These are phyloP conservation scores for Larimichthys polyactis DNA, from an alignment of 2,113 vertebrate species.

Conservation along the genomic window DNA sequence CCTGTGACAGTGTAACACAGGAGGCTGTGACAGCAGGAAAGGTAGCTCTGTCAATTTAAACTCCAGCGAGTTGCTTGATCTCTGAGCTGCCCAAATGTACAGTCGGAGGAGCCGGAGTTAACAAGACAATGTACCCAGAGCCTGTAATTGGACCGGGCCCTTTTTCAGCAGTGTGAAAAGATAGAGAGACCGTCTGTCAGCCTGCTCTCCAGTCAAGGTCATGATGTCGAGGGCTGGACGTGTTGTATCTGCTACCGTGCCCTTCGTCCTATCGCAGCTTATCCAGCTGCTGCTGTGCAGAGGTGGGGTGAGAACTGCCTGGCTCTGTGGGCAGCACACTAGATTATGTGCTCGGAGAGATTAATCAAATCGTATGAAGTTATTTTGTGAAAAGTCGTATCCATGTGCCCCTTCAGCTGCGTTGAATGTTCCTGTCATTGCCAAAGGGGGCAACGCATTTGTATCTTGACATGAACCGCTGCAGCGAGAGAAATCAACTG, in stretches of 20 bases:
- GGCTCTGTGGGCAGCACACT: slow-evolving; percentile 45
- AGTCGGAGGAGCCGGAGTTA: slow-evolving; percentile 63
- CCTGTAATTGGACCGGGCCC: slow-evolving; percentile 72
- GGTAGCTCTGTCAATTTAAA: slow-evolving; percentile 76
- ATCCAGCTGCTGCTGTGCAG: slow-evolving; percentile 69
- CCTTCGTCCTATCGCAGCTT: slow-evolving; percentile 61
- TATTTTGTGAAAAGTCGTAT: slow-evolving; percentile 45
- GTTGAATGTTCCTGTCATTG: slow-evolving; percentile 31
- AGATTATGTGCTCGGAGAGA: slow-evolving; percentile 74
- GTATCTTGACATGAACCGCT: slow-evolving; percentile 28
- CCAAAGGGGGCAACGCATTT: slow-evolving; percentile 27
- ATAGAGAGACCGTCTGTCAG: slow-evolving; percentile 62
- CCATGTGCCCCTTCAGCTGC: slow-evolving; percentile 15
- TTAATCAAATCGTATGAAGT: slow-evolving; percentile 73
- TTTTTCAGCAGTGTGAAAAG: slow-evolving; percentile 45
- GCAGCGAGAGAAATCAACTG: slow-evolving; percentile 47
- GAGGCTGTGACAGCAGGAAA: slow-evolving; percentile 72
- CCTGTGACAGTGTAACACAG: slow-evolving; percentile 61
- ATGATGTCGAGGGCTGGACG: slow-evolving; percentile 45
- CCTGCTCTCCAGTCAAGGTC: slow-evolving; percentile 68
- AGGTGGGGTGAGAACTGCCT: slow-evolving; percentile 41
- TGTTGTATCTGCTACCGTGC: slow-evolving; percentile 43
- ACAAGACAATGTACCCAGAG: slow-evolving; percentile 69
- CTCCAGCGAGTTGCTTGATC: slow-evolving; percentile 69
- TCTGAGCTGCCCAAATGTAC: slow-evolving; percentile 63